Conservation (phyloP, 2,113 vertebrate species). For the Sterrhoptilus dennistouni region DNA sequence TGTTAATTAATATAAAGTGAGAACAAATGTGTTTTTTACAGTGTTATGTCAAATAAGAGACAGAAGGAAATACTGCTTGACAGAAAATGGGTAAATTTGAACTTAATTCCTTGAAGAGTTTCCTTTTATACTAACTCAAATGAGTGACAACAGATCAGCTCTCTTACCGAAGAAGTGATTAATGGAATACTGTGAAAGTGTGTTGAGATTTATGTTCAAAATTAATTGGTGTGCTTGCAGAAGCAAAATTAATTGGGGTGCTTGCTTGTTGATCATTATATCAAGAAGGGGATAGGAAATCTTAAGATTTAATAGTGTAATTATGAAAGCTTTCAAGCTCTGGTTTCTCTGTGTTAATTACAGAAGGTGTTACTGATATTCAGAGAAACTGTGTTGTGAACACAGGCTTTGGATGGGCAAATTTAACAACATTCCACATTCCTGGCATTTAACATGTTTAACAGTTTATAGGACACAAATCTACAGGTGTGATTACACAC, state of each 20-base stretch:
- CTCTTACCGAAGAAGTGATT: not conserved
- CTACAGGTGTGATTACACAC: not conserved
- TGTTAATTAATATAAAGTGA: not conserved
- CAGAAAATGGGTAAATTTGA: not conserved
- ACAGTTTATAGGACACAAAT: not conserved
- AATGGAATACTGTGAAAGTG: not conserved
- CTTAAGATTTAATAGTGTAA: constrained; percentile 42
- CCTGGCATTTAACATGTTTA: not conserved
- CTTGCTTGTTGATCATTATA: constrained; percentile 47
- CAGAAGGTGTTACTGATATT: not conserved
- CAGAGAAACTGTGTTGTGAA: not conserved
- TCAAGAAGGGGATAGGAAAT: constrained; percentile 5
- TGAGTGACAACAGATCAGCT: not conserved
- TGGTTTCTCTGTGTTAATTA: not conserved
- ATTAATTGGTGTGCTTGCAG: constrained; percentile 43
- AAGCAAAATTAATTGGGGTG: constrained; percentile 47
- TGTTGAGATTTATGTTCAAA: constrained; percentile 41
- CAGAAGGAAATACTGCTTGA: not conserved
- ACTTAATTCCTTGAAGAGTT: not conserved
- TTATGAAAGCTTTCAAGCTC: constrained; percentile 18
- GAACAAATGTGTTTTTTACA: not conserved
- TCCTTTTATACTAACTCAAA: not conserved
- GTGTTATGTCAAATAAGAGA: not conserved
- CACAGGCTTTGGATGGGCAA: not conserved
- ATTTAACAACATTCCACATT: not conserved